Conservation (phyloP, 2,797 vertebrate genomes). For the Limnodromus scolopaceus region DNA sequence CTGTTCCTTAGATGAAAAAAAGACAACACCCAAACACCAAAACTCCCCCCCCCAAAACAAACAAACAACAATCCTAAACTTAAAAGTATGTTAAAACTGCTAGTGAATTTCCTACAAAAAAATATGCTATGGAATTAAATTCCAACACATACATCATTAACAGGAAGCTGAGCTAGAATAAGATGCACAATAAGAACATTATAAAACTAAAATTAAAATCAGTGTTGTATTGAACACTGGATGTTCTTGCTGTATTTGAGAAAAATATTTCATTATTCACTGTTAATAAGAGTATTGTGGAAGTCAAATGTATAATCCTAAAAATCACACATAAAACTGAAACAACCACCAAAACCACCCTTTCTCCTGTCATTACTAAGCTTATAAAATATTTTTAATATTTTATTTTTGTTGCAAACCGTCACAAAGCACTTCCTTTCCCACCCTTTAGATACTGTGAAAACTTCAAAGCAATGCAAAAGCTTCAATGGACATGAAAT, state of each 20-base stretch:
- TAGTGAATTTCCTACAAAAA: not conserved
- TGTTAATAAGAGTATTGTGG: not conserved
- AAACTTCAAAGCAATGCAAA: constrained; percentile 9
- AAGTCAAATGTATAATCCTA: not conserved
- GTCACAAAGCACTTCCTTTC: not conserved
- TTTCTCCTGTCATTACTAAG: not conserved
- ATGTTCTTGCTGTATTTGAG: not conserved
- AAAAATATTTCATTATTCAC: not conserved
- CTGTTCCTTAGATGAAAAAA: not conserved
- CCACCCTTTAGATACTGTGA: not conserved
- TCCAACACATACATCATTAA: not conserved
- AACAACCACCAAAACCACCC: not conserved
- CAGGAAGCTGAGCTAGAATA: not conserved
- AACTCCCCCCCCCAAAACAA: too few relatives aligned
- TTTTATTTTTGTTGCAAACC: not conserved
- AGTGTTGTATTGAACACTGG: not conserved
- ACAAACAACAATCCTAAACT: not conserved
- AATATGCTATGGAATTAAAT: not conserved
- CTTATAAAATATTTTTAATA: not conserved
- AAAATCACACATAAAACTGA: not conserved
- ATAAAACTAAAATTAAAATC: not conserved
- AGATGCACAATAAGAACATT: not conserved
- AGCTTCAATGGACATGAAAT: not conserved
- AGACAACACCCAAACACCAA: not conserved
- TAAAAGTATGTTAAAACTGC: not conserved